A percentile compares a stretch with the other conserved stretches of the same genome.
phyloP scores from a whole-genome alignment of 2,113 vertebrate species.

The Poecile atricapillus region DNA sequence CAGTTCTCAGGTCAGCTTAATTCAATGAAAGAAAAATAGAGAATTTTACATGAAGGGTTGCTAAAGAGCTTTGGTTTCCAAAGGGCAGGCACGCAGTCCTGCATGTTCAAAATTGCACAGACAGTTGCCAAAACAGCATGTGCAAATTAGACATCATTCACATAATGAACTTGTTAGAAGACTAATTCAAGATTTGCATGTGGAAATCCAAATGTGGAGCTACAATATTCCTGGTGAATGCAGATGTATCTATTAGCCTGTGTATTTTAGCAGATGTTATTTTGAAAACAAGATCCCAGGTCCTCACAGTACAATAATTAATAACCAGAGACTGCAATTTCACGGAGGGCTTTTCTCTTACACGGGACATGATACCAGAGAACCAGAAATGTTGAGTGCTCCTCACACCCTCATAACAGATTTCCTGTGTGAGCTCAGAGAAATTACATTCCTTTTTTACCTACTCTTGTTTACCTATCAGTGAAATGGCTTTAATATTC shows the following conservation, averaged over 20 bases:
- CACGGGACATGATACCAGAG: neutral
- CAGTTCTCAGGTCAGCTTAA: slow-evolving; percentile 26
- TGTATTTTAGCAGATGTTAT: slow-evolving; percentile 60
- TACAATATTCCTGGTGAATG: slow-evolving; percentile 41
- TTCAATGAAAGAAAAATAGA: slow-evolving; percentile 28
- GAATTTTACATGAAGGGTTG: slow-evolving; percentile 38
- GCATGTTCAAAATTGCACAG: slow-evolving; percentile 44
- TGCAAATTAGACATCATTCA: slow-evolving; percentile 59
- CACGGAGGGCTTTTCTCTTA: neutral
- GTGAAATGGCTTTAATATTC: slow-evolving; percentile 34
- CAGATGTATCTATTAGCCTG: slow-evolving; percentile 60
- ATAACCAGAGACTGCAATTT: slow-evolving; percentile 9
- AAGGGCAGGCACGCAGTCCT: slow-evolving; percentile 52
- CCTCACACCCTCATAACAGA: neutral
- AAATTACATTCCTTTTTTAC: slow-evolving; percentile 30
- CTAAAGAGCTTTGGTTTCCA: slow-evolving; percentile 44
- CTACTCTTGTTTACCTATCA: slow-evolving; percentile 32
- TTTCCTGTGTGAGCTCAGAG: neutral
- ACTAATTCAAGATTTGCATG: slow-evolving; percentile 65
- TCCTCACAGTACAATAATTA: slow-evolving; percentile 34
- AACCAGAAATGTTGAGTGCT: neutral
- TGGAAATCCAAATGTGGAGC: slow-evolving; percentile 45
- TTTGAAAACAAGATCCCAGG: slow-evolving; percentile 45
- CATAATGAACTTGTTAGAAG: slow-evolving; percentile 64
- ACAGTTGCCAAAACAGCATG: slow-evolving; percentile 65